Evolutionary conservation across 2,888 invertebrate genomes (phyloP).

Genomic region (Cephalotes varians): DNA sequence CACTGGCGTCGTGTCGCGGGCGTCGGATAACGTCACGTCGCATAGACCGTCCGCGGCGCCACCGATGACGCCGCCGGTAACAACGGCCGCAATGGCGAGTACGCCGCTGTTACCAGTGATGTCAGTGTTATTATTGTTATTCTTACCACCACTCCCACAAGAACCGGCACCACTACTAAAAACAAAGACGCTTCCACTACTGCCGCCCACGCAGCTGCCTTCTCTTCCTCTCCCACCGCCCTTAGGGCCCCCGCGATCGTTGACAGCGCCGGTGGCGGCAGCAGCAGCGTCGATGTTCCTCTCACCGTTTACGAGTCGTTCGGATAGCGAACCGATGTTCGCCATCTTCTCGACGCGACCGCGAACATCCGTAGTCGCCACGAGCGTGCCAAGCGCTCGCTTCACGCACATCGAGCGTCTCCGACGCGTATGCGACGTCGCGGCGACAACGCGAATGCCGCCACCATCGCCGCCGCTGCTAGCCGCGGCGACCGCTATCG

Average conservation of each 20-base stretch:
- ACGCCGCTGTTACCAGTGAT: background rate
- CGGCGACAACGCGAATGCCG: conserved; percentile 48
- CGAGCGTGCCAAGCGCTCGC: conserved; percentile 81
- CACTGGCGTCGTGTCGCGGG: conserved; percentile 56
- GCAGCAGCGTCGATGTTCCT: conserved; percentile 67
- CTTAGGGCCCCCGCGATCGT: conserved; percentile 56
- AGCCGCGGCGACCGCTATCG: conserved; percentile 31
- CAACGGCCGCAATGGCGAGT: conserved; percentile 29
- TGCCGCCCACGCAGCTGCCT: conserved; percentile 55
- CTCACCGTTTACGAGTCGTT: conserved; percentile 82
- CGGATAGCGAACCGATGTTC: conserved; percentile 79
- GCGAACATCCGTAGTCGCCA: conserved; percentile 81
- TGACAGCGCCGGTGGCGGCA: conserved; percentile 52
- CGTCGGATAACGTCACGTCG: conserved; percentile 58
- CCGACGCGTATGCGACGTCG: conserved; percentile 55
- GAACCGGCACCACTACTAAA: conserved; percentile 33
- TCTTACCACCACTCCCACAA: conserved; percentile 41
- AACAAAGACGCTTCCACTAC: conserved; percentile 17
- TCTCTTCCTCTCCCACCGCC: conserved; percentile 51
- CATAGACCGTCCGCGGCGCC: conserved; percentile 60
- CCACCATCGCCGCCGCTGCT: conserved; percentile 24
- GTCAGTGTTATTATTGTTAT: background rate
- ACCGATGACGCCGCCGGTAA: conserved; percentile 63
- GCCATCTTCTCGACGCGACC: conserved; percentile 81
- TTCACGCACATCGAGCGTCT: conserved; percentile 79